Conservation (phyloP, 1,140 invertebrate species). For the Macrobrachium rosenbergii region DNA sequence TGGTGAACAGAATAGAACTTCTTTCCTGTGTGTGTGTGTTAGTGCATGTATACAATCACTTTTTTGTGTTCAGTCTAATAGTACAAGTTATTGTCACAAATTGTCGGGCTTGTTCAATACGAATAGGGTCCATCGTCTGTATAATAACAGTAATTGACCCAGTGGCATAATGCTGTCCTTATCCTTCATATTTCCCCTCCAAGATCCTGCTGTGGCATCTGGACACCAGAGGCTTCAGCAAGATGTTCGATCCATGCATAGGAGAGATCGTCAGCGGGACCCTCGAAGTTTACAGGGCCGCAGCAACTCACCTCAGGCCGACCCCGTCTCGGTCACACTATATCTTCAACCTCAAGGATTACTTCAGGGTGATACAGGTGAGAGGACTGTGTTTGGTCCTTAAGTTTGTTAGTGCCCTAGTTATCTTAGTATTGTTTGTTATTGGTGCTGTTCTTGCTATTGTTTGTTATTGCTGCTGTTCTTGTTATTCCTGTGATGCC, state of each 20-base stretch:
- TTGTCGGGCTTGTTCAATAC: too few species aligned
- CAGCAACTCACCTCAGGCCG: constrained; percentile 85
- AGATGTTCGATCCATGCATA: constrained; percentile 94
- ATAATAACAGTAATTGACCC: too few species aligned
- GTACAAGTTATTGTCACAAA: too few species aligned
- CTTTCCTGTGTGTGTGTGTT: too few species aligned
- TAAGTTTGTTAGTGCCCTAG: neutral
- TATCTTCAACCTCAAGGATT: constrained; percentile 94
- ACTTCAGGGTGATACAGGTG: constrained; percentile 91
- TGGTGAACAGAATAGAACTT: too few species aligned
- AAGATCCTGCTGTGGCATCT: constrained; percentile 96
- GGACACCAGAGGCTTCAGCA: constrained; percentile 91
- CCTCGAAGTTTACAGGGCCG: constrained; percentile 88
- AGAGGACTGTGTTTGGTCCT: constrained; percentile 4
- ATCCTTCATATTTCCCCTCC: neutral
- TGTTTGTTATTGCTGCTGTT: too few species aligned
- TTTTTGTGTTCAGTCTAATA: too few species aligned
- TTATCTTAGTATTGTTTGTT: too few species aligned
- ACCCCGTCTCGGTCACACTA: constrained; percentile 93
- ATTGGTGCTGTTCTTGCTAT: too few species aligned
- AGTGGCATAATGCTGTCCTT: neutral
- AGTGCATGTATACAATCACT: too few species aligned
- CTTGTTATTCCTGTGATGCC: too few species aligned
- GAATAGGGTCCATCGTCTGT: too few species aligned
- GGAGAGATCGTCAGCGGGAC: constrained; percentile 90